Base-by-base conservation (phyloP, 1,140 invertebrate genomes). In the Choristoneura fumiferana region DNA sequence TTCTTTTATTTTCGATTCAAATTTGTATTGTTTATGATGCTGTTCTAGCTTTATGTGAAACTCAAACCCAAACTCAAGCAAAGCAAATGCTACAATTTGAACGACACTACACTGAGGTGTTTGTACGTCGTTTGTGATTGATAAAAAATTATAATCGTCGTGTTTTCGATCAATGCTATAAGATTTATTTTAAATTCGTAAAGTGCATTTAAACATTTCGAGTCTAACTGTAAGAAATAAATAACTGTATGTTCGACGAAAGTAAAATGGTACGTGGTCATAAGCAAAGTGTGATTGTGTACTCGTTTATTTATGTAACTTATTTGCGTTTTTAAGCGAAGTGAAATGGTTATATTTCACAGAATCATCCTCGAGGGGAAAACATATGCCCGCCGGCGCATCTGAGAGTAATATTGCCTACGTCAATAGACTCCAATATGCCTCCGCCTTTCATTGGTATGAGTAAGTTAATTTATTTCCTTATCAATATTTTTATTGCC, bases 231-330 rank as follows among this genome's bases (percentile, higher is more conserved):
- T 49, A 33, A 18, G 2, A 8, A 49, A 10, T 18, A 12, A 49
- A 22, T 49, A 22, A 18, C 43, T 18, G 43, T 17, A 49, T 49
- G 54, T 58, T 12, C 49, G 17, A 56, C 34, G 17, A 52, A 35
- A 45, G 38, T 54, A 73, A 76, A 71, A 85, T 84, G 81, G 84
- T 87, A 81, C 59, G 76, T 74, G 43, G 38, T 61, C 13, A 45
- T 57, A 52, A 67, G 54, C 10, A 49, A 29, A 54, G 54, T 55
- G 55, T 68, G 56, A 33, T 49, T 15, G 53, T 54, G 34, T 71
- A 73, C 72, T 73, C 78, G 72, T 84, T 85, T 85, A 81, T 84
- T 84, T 85, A 78, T 80, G 63, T 80, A 78, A 76, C 63, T 80
- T 37, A 62, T 57, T 68, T 71, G 65, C 63, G 64, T 65, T 57